phyloP scores from a whole-genome alignment of 2,113 vertebrate genomes.

The Chiloscyllium plagiosum region DNA sequence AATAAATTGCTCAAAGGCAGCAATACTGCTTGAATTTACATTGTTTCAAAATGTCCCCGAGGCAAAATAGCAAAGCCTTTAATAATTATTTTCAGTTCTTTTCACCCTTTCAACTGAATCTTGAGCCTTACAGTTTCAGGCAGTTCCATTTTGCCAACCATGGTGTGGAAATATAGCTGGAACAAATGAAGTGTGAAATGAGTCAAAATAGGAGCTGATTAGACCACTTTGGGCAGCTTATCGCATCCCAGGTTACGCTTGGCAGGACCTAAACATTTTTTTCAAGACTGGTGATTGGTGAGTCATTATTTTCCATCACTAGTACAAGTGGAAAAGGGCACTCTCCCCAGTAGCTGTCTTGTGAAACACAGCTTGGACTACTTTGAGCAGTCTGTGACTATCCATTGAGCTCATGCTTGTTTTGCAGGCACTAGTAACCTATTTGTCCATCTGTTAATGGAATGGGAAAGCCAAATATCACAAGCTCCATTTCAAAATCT shows the following conservation, averaged over 20 bases:
- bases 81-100: not conserved
- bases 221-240: not conserved
- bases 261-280: not conserved
- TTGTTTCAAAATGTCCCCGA: not conserved
- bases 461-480: not conserved
- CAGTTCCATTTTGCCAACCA: not conserved
- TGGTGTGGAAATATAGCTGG: not conserved
- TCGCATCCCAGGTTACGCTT: not conserved
- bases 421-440: not conserved
- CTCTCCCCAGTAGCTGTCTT: not conserved
- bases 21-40: not conserved
- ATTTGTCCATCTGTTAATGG: not conserved
- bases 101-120: not conserved
- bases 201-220: not conserved
- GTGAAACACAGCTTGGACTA: not conserved
- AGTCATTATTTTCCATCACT: not conserved
- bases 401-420: not conserved
- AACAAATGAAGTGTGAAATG: not conserved
- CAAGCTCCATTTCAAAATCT: not conserved
- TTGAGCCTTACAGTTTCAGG: not conserved
- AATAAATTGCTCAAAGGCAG: not conserved
- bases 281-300: not conserved
- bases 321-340: not conserved
- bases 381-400: not conserved
- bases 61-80: not conserved